Evolutionary conservation across 37 sponge, comb jelly and placozoan species (phyloP).

Genomic region (Lycopodina hypogea): DNA sequence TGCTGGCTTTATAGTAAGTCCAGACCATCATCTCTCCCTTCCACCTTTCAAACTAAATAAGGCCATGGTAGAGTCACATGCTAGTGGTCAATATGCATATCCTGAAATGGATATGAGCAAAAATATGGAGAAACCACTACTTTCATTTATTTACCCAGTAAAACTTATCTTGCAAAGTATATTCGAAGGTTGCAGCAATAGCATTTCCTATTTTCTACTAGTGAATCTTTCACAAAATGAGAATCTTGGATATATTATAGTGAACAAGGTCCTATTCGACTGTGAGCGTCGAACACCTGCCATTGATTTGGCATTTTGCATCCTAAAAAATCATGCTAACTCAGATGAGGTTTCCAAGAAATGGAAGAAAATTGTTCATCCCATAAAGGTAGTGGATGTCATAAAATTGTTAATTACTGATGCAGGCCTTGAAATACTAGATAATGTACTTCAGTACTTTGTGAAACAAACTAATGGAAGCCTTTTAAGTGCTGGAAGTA

Average conservation of each 20-base stretch:
- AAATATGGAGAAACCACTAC: too few species aligned
- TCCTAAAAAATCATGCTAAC: not conserved
- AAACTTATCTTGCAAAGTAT: too few species aligned
- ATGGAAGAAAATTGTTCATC: not conserved
- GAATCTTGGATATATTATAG: not conserved
- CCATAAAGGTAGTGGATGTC: too few species aligned
- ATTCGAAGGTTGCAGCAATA: too few species aligned
- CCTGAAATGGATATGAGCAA: too few species aligned
- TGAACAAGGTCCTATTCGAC: not conserved
- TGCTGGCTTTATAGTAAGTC: not conserved
- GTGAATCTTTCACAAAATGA: too few species aligned
- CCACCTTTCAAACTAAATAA: not conserved
- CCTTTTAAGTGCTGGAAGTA: not conserved
- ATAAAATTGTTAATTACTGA: not conserved
- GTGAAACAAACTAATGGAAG: not conserved
- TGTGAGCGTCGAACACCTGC: not conserved
- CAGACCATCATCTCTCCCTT: not conserved
- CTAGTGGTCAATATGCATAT: too few species aligned
- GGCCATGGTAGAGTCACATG: too few species aligned
- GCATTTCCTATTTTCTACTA: too few species aligned
- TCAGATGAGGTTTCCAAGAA: not conserved
- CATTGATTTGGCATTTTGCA: not conserved
- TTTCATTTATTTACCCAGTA: too few species aligned
- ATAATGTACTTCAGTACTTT: not conserved
- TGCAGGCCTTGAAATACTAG: not conserved